phyloP scores from a whole-genome alignment of 2,888 invertebrate species.

The Chaitophorus viminalis region DNA sequence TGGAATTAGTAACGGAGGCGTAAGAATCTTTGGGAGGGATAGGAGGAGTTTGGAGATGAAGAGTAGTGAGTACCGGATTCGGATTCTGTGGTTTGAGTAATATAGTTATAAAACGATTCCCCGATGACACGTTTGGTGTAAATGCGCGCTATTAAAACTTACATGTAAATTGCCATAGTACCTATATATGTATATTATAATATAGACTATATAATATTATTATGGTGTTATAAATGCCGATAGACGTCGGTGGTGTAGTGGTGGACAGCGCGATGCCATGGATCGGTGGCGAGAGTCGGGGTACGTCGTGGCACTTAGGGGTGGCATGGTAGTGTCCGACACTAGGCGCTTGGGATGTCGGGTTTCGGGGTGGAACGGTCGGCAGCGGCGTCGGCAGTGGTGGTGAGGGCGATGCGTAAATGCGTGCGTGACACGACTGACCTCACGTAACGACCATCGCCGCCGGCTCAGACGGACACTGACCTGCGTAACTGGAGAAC shows the following conservation, averaged over 20 bases:
- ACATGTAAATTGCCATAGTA: too few species aligned
- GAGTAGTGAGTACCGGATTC: too few species aligned
- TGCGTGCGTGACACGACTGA: slow-evolving; percentile 60
- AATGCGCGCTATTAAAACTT: not conserved
- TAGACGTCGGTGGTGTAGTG: not conserved
- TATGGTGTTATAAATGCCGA: not conserved
- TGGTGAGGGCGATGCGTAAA: slow-evolving; percentile 52
- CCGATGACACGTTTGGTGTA: not conserved
- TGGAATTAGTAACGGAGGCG: too few species aligned
- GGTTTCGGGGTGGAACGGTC: not conserved
- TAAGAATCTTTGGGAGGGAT: too few species aligned
- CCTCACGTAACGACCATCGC: slow-evolving; percentile 57
- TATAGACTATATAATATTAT: not conserved
- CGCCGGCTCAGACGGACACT: slow-evolving; percentile 60
- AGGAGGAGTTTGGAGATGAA: too few species aligned
- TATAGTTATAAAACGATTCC: slow-evolving; percentile 10
- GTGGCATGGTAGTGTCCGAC: not conserved
- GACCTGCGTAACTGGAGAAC: slow-evolving; percentile 61
- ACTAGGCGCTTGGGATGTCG: not conserved
- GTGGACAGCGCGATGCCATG: not conserved
- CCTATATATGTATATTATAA: not conserved
- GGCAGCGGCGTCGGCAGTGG: not conserved
- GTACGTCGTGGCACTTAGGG: not conserved
- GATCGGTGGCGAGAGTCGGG: not conserved
- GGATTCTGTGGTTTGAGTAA: not conserved